Conservation (phyloP, 2,797 vertebrate species). For the Sebastes cheni region DNA sequence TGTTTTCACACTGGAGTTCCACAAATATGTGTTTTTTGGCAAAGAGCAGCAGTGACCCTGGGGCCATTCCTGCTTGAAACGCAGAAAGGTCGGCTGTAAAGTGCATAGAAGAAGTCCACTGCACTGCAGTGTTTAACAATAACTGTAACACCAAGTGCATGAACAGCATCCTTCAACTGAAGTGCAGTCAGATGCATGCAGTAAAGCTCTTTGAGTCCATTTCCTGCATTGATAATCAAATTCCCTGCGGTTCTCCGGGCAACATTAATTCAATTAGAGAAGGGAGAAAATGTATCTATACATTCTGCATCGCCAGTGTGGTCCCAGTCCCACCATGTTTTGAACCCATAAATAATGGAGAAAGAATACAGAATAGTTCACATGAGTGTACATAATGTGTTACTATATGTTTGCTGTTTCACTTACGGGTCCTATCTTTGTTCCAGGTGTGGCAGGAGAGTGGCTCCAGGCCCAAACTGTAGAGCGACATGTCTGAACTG, state of each 20-base stretch:
- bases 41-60: not conserved
- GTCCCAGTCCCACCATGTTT: not conserved
- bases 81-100: not conserved
- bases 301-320: constrained; percentile 5
- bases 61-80: not conserved
- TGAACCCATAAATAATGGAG: not conserved
- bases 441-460: constrained; percentile 87
- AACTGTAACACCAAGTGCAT: not conserved
- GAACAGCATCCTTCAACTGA: not conserved
- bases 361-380: not conserved
- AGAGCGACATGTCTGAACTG: constrained; percentile 80
- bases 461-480: constrained; percentile 85
- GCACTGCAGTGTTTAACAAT: not conserved
- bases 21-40: not conserved
- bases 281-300: constrained; percentile 39
- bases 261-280: constrained; percentile 56
- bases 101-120: not conserved
- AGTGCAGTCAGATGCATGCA: not conserved
- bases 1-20: not conserved
- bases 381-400: not conserved
- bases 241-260: constrained; percentile 30
- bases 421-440: constrained; percentile 80
- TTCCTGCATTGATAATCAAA: constrained; percentile 66
- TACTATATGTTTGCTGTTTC: constrained; percentile 26
- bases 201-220: constrained; percentile 41